Base-by-base conservation (phyloP, 2,888 invertebrate species). In the Lasioglossum malachurum region DNA sequence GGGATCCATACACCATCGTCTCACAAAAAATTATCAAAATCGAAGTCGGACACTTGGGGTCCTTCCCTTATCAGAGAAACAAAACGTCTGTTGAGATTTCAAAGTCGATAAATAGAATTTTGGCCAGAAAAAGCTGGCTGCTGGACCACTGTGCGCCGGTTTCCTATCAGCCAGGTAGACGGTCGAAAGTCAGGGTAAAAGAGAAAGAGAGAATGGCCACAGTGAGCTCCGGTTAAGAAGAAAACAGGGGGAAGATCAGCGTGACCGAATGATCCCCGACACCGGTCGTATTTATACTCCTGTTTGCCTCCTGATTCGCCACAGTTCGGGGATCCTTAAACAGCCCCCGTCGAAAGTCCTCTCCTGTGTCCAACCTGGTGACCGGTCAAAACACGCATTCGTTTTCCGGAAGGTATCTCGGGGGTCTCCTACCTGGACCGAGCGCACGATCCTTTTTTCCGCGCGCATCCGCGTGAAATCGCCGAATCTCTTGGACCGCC, bases 221-320 rank as follows among this genome's bases (percentile, higher is more conserved):
- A n/a, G 38, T 38, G 44, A 77, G 76, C 35, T 41, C 46, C 31
- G 44, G 38, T 71, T 49, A 57, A n/a, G 60, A 73, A 73, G 44
- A 27, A 81, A 49, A 78, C 67, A 80, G 74, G 80, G 88, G 80
- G 88, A 87, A 80, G 91, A 91, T 91, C 91, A 88, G 86, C 93
- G 92, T 93, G 91, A 93, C 93, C 92, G 92, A 92, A 83, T 83
- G 88, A 91, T 91, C 90, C 89, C 89, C 88, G 83, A 87, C 88
- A 87, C 87, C 87, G 91, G 88, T 77, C 86, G 92, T 92, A 93
- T 94, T 94, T 93, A 92, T 93, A 92, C 91, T 93, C 88, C 84
- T 91, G 88, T 91, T 91, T 91, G 89, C 89, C 92, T 89, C 91
- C 89, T 93, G 92, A 94, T 94, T 94, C 93, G 94, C 92, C 92